Evolutionary conservation across 2,797 vertebrate species (phyloP).

Genomic region (Fundulus diaphanus): DNA sequence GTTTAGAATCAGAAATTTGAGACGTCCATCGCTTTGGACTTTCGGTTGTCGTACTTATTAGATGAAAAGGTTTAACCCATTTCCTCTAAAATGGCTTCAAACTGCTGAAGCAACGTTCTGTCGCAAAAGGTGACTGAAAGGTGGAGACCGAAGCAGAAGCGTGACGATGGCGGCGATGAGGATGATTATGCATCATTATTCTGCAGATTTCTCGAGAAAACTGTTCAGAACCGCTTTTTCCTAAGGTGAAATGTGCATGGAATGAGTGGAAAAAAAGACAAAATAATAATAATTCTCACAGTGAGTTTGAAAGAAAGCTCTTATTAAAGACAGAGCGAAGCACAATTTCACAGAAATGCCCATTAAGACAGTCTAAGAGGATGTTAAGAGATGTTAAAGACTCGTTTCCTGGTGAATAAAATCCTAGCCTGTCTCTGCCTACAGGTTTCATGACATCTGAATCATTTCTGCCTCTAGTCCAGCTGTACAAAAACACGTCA

Average conservation of each 20-base stretch:
- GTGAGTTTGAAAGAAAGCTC: background rate
- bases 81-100: background rate
- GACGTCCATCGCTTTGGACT: too few species aligned
- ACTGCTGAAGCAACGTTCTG: background rate
- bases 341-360: background rate
- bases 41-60: background rate
- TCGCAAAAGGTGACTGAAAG: background rate
- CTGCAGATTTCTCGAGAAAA: background rate
- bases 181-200: constrained; percentile 22
- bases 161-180: constrained; percentile 12
- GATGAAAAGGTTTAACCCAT: too few species aligned
- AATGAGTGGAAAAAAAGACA: constrained; percentile 18
- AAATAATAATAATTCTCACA: background rate
- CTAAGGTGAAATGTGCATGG: constrained; percentile 51
- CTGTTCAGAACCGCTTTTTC: background rate
- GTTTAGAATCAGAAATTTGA: background rate
- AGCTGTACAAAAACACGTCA: background rate
- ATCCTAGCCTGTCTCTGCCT: background rate
- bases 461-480: background rate
- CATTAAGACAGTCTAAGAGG: background rate
- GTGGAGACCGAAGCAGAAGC: constrained; percentile 5
- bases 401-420: background rate
- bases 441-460: background rate
- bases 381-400: background rate
- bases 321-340: constrained; percentile 7